These are phyloP conservation scores for Dicrostonyx torquatus DNA, from an alignment of 2,797 vertebrate genomes.

Conservation along the genomic window DNA sequence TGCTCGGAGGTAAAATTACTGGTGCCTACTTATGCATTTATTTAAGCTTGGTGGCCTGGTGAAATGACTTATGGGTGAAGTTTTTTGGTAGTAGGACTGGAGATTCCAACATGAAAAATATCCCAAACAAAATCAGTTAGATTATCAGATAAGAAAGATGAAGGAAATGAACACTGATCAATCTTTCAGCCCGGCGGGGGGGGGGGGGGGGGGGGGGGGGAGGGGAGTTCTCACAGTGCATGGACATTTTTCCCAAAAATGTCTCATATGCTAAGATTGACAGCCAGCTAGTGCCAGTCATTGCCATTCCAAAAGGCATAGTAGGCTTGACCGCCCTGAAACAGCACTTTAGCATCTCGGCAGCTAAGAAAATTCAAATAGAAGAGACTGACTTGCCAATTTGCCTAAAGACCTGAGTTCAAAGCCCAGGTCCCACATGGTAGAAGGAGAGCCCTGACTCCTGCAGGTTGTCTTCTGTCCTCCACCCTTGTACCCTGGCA, in stretches of 20 bases:
- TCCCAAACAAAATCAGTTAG: background rate
- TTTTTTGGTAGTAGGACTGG: background rate
- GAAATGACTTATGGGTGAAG: background rate
- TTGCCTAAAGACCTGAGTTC: background rate
- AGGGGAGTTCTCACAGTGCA: background rate
- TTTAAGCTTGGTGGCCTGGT: background rate
- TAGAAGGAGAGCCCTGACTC: background rate
- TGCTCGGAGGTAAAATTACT: background rate
- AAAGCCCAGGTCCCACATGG: background rate
- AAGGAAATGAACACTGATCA: background rate
- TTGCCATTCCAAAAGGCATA: background rate
- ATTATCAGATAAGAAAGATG: background rate
- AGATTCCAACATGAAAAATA: background rate
- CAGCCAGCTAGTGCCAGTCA: background rate
- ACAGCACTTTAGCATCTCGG: background rate
- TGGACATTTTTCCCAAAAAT: no score
- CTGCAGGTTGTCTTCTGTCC: background rate
- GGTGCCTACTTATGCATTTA: background rate
- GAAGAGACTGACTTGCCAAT: background rate
- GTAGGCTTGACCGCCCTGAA: background rate
- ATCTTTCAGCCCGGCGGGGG: background rate
- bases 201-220: background rate
- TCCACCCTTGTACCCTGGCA: background rate
- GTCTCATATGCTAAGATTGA: background rate
- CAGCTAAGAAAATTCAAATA: background rate